Conservation (phyloP, 2,113 vertebrate species). For the Butorides virescens region DNA sequence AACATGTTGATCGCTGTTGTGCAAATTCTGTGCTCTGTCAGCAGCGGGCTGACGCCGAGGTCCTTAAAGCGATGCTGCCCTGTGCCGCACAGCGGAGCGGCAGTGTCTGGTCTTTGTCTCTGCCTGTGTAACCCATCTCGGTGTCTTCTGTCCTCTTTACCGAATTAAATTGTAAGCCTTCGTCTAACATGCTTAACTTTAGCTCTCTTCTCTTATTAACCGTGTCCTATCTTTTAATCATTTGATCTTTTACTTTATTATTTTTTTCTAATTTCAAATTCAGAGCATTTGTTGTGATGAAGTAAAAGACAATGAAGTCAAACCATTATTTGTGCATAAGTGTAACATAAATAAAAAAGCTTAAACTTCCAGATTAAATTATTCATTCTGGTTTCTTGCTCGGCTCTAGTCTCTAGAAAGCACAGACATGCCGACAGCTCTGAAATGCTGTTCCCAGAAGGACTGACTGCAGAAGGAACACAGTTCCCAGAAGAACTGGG, state of each 20-base stretch:
- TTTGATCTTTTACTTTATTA: background rate
- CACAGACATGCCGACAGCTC: background rate
- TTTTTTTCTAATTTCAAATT: background rate
- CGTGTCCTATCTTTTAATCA: background rate
- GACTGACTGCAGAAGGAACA: background rate
- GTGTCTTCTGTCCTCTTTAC: background rate
- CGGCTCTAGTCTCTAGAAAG: background rate
- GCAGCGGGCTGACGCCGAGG: background rate
- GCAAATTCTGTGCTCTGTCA: background rate
- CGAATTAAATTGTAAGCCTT: background rate
- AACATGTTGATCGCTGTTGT: background rate
- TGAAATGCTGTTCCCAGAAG: conserved; percentile 17
- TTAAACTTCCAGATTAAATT: background rate
- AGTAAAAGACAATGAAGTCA: background rate
- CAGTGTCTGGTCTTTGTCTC: background rate
- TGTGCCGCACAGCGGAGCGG: background rate
- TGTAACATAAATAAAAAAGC: background rate
- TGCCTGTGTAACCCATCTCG: background rate
- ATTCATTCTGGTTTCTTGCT: background rate
- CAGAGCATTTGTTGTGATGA: background rate
- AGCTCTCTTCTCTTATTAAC: background rate
- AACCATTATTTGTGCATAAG: background rate
- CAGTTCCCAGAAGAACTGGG: conserved; percentile 39
- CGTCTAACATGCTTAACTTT: background rate
- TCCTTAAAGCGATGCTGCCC: background rate